Evolutionary conservation across 2,797 vertebrate species (phyloP).

Genomic region (Manis crassicaudata): DNA sequence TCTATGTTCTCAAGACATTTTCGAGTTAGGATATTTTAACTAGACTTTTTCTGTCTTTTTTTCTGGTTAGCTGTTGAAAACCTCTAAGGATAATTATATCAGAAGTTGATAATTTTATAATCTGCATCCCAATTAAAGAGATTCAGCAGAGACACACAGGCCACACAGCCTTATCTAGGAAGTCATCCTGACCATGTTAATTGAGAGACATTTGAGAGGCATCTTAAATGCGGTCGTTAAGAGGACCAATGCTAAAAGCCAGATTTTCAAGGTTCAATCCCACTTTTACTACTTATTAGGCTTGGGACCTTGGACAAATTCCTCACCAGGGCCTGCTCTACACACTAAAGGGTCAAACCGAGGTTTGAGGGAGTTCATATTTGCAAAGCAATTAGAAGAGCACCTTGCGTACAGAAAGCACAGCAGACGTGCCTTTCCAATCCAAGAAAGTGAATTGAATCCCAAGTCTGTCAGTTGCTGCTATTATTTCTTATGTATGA

Average conservation of each 20-base stretch:
- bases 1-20: slow-evolving; percentile 27
- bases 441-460: neutral
- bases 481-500: neutral
- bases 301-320: neutral
- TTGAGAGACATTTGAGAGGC: neutral
- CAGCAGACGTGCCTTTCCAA: neutral
- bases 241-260: neutral
- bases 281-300: neutral
- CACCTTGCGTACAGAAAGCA: neutral
- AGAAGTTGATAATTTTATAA: slow-evolving; percentile 58
- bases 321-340: neutral
- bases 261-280: neutral
- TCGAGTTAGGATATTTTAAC: slow-evolving; percentile 4
- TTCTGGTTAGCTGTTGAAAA: neutral
- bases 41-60: neutral
- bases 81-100: slow-evolving; percentile 44
- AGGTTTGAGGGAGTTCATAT: neutral
- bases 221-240: neutral
- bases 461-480: neutral
- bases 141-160: slow-evolving; percentile 18
- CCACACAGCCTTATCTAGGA: neutral
- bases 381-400: neutral
- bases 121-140: slow-evolving; percentile 43
- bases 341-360: neutral
- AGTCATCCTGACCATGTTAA: slow-evolving; percentile 12